Percentiles rank a stretch among this genome's conserved stretches.
These are phyloP conservation scores for Trileptium ribeirensis DNA, from an alignment of 2,888 invertebrate species.

Conservation along the genomic window DNA sequence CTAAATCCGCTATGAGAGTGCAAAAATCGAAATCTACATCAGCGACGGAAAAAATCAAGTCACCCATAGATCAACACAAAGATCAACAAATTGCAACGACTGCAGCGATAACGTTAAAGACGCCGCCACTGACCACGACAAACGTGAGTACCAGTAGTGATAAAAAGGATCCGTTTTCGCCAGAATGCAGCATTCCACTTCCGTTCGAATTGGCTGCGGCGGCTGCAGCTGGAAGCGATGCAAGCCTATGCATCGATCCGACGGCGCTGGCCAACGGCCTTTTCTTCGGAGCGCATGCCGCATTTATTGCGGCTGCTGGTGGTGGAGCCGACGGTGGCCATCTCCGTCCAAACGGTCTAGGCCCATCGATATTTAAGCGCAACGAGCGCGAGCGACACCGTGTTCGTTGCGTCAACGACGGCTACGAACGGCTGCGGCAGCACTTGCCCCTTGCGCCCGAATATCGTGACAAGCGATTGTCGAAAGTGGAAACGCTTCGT, in stretches of 20 bases:
- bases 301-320: not conserved
- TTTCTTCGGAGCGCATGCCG: not conserved
- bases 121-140: not conserved
- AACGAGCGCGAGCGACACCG: constrained; percentile 53
- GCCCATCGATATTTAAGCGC: constrained; percentile 48
- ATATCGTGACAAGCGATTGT: constrained; percentile 43
- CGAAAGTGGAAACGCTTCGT: constrained; percentile 53
- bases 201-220: constrained; percentile 44
- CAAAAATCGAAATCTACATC: too few species aligned
- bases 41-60: too few species aligned
- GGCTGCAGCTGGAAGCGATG: not conserved
- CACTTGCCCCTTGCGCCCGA: constrained; percentile 51
- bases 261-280: not conserved
- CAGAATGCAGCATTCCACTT: constrained; percentile 50
- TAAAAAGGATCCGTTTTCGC: constrained; percentile 46
- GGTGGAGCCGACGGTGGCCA: not conserved
- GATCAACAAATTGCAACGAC: not conserved
- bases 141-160: too few species aligned
- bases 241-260: not conserved
- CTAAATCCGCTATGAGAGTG: too few species aligned
- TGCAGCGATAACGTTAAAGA: not conserved
- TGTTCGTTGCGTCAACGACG: constrained; percentile 53
- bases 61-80: too few species aligned
- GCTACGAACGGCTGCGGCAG: constrained; percentile 50
- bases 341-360: too few species aligned